These are phyloP conservation scores for Drosophila sturtevanti DNA, from an alignment of 1,140 invertebrate species.

Conservation along the genomic window DNA sequence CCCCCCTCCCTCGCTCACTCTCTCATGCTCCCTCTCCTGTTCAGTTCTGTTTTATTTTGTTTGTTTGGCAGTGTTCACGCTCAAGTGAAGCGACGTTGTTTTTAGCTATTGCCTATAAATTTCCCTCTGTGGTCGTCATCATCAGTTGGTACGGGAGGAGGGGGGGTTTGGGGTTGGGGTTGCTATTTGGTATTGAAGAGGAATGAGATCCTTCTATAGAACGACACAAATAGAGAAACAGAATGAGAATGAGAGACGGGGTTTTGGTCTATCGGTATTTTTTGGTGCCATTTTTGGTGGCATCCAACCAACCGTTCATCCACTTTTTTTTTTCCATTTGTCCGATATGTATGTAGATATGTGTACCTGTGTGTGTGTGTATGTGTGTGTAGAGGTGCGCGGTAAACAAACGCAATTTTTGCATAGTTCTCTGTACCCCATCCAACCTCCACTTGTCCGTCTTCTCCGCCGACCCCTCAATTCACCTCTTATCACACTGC, in stretches of 20 bases:
- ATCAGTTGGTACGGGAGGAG: slow-evolving; percentile 17
- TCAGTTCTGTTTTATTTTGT: slow-evolving; percentile 24
- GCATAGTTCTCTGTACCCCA: slow-evolving; percentile 35
- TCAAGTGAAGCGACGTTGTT: slow-evolving; percentile 75
- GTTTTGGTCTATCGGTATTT: slow-evolving; percentile 41
- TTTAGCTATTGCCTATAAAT: slow-evolving; percentile 74
- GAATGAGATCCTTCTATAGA: not conserved
- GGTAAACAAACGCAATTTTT: slow-evolving; percentile 47
- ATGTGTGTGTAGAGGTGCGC: not conserved
- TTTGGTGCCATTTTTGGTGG: slow-evolving; percentile 55
- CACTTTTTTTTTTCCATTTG: slow-evolving; percentile 21
- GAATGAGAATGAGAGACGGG: not conserved
- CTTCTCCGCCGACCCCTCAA: not conserved
- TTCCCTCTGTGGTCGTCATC: slow-evolving; percentile 47
- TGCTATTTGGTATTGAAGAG: slow-evolving; percentile 19
- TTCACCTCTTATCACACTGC: slow-evolving; percentile 1
- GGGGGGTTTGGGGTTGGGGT: too few relatives aligned
- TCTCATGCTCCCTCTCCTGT: too few relatives aligned
- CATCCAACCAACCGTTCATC: slow-evolving; percentile 41
- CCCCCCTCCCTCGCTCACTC: too few relatives aligned
- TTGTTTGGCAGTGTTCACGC: slow-evolving; percentile 69
- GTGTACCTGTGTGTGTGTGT: slow-evolving; percentile 21
- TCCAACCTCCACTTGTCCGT: not conserved
- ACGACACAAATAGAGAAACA: not conserved
- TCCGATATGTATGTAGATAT: slow-evolving; percentile 19